Percentiles rank a stretch among this genome's conserved stretches.
These are phyloP conservation scores for Acropternis orthonyx DNA, from an alignment of 2,797 vertebrate genomes.

Conservation along the genomic window DNA sequence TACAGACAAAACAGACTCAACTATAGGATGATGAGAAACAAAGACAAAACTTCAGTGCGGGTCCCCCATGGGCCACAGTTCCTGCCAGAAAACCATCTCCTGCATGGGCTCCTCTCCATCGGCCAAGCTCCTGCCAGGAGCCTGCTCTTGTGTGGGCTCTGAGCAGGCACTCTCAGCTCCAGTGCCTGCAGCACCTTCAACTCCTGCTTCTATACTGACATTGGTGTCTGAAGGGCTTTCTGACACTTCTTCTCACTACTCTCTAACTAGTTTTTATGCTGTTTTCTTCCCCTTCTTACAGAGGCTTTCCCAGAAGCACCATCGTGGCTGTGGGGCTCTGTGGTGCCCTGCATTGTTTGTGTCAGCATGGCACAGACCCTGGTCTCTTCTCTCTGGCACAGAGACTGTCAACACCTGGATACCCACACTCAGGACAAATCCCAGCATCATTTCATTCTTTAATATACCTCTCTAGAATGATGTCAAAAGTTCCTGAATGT, in stretches of 20 bases:
- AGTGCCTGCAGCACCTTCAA: background rate
- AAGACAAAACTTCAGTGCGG: background rate
- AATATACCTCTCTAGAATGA: background rate
- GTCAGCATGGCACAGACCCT: background rate
- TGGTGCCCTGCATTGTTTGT: background rate
- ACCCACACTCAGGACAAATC: background rate
- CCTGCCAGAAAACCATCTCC: background rate
- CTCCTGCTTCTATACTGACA: background rate
- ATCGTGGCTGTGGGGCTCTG: rapidly evolving
- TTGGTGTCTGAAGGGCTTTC: background rate
- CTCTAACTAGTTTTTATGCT: rapidly evolving
- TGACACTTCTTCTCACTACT: background rate
- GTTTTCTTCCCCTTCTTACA: background rate
- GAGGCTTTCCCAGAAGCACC: background rate
- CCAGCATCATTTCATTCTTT: background rate
- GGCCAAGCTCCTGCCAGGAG: background rate
- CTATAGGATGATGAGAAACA: background rate
- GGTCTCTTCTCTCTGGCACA: background rate
- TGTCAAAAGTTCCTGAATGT: background rate
- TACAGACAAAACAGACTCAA: background rate
- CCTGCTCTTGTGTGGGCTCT: background rate
- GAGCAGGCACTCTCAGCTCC: background rate
- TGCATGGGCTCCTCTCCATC: background rate
- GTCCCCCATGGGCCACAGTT: rapidly evolving
- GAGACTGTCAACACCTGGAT: background rate